A percentile compares a stretch with the other conserved stretches of the same genome.
Conservation (phyloP, 2,888 invertebrate genomes). For the Trachelus iudaicus region DNA sequence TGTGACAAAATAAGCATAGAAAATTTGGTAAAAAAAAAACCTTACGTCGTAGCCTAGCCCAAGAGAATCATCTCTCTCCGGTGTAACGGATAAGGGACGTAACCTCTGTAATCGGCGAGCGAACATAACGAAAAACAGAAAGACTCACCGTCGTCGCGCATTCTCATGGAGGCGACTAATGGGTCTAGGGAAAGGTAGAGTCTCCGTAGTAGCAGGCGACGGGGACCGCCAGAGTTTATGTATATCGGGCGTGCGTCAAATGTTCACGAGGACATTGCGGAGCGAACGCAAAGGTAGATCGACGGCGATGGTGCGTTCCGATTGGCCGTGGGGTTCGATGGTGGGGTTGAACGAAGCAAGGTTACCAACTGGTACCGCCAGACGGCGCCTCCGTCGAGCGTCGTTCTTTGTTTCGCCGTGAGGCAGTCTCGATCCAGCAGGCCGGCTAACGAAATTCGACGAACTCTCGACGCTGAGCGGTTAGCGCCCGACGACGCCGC, state of each 20-base stretch:
- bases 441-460: constrained; percentile 42
- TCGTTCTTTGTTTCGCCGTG: constrained; percentile 62
- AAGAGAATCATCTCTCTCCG: no score
- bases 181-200: no score
- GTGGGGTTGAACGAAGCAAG: not conserved
- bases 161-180: no score
- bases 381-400: constrained; percentile 52
- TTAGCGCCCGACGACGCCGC: constrained; percentile 12
- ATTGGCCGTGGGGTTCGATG: not conserved
- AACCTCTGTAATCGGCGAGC: no score
- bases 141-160: no score
- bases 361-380: constrained; percentile 19
- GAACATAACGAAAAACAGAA: no score
- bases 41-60: no score
- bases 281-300: constrained; percentile 22
- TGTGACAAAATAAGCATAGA: no score
- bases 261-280: constrained; percentile 29
- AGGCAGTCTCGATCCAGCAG: constrained; percentile 43
- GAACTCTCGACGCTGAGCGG: constrained; percentile 15
- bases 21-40: no score
- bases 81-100: no score
- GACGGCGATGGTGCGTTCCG: constrained; percentile 24
- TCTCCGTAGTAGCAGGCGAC: no score
- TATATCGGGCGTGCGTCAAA: constrained; percentile 14
- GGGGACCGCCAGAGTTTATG: no score